phyloP scores from a whole-genome alignment of 1,140 invertebrate genomes.

The Drosophila setifemur region DNA sequence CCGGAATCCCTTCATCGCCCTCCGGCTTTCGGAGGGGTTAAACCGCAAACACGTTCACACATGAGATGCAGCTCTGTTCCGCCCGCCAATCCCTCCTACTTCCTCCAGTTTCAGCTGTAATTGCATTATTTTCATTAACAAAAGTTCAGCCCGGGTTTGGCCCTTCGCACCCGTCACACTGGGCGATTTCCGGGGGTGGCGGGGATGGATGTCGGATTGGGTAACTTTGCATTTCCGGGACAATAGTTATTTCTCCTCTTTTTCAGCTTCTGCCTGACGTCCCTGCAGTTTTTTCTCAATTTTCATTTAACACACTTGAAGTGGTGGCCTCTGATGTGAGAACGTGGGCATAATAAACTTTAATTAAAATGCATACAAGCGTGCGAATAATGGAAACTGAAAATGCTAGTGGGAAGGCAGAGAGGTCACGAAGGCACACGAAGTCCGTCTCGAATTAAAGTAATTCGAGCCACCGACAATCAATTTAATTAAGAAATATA shows the following conservation, averaged over 20 bases:
- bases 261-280: background rate
- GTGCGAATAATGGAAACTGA: conserved; percentile 30
- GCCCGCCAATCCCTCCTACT: background rate
- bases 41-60: conserved; percentile 78
- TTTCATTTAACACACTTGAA: conserved; percentile 10
- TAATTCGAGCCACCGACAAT: conserved; percentile 59
- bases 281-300: background rate
- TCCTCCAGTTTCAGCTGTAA: conserved; percentile 35
- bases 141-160: conserved; percentile 63
- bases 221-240: conserved; percentile 60
- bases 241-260: conserved; percentile 37
- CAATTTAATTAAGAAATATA: conserved; percentile 72
- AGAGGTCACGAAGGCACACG: background rate
- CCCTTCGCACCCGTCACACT: conserved; percentile 50
- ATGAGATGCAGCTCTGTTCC: conserved; percentile 47
- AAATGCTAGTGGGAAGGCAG: conserved; percentile 4
- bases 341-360: conserved; percentile 61
- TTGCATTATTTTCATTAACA: conserved; percentile 81
- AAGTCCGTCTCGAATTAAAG: conserved; percentile 28
- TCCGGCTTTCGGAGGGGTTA: conserved; percentile 14
- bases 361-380: conserved; percentile 71
- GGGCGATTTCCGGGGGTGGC: background rate
- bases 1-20: background rate
- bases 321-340: conserved; percentile 5
- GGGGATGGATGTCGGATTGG: conserved; percentile 5